A percentile compares a stretch with the other conserved stretches of the same genome.
These are phyloP conservation scores for Corydoras maculifer DNA, from an alignment of 2,113 vertebrate species.

Conservation along the genomic window DNA sequence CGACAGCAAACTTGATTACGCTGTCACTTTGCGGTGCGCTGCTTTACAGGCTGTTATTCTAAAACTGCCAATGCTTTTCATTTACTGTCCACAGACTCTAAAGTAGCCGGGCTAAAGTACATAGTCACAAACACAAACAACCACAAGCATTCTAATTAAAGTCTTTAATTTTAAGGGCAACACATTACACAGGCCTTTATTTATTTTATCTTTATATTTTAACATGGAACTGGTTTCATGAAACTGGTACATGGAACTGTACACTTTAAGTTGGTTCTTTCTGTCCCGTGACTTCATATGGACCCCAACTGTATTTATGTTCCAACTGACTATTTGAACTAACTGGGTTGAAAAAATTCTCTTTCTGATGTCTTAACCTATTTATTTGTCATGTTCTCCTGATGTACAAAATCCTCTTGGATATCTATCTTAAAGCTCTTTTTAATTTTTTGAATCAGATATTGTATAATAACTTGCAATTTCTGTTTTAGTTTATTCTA, in stretches of 20 bases:
- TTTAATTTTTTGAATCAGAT: no score
- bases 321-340: no score
- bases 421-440: no score
- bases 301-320: no score
- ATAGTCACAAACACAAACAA: not conserved
- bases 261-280: constrained; percentile 6
- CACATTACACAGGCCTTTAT: not conserved
- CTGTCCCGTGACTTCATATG: not conserved
- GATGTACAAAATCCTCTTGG: no score
- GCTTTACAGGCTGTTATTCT: constrained; percentile 3
- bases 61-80: not conserved
- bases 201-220: constrained; percentile 5
- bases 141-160: not conserved
- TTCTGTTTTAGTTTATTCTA: no score
- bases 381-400: no score
- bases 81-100: constrained; percentile 2
- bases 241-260: not conserved
- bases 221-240: not conserved
- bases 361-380: no score
- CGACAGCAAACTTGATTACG: not conserved
- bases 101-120: constrained; percentile 2
- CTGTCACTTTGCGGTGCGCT: not conserved
- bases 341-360: no score
- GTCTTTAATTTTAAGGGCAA: not conserved
- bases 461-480: no score